Base-by-base conservation (phyloP, 2,797 vertebrate genomes). In the Capromys pilorides region DNA sequence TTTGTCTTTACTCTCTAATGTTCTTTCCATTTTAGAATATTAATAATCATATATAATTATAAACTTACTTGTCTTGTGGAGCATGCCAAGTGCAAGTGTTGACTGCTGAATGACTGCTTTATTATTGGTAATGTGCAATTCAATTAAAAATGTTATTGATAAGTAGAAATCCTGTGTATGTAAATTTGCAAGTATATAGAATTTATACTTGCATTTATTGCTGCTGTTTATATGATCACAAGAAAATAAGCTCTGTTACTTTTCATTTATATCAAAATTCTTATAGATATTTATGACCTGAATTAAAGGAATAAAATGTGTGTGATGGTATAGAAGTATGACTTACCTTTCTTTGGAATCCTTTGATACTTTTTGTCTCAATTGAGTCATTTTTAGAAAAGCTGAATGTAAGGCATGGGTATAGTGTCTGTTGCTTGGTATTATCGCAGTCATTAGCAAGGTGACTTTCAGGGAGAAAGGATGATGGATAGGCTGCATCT, bases 381-480 rank as follows among this genome's bases (percentile, higher is more conserved):
- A 41, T 59, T 78, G 66, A 86, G 41, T 61, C 62, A 6, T 0
- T 87, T 97, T 95, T 95, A 96, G 96, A 97, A 94, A 94, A 94
- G 71, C 88, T 6, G 67, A 16, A 11, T 39, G 84, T 80, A 67
- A 87, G 95, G 88, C 80, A 78, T 79, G 75, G 39, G 49, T 90
- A 51, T 80, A 36, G 80, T 90, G 6, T 87, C 86, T 94, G 91
- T 88, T 97, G 62, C 96, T 98, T 97, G 90, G 81, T 97, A 78
- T 97, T 90, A 79, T 97, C 97, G 84, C 69, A 95, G 95, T 96
- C 93, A 93, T 98, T 98, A 97, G 95, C 98, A 99, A 98, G 98
- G 98, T 99, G 98, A 98, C 98, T 98, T 99, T 99, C 97, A 98
- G 98, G 93, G 90, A 93, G 97, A 98, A 98, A 89, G 97, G 95